phyloP scores from a whole-genome alignment of 1,140 invertebrate species.

The Ditylenchus dipsaci region DNA sequence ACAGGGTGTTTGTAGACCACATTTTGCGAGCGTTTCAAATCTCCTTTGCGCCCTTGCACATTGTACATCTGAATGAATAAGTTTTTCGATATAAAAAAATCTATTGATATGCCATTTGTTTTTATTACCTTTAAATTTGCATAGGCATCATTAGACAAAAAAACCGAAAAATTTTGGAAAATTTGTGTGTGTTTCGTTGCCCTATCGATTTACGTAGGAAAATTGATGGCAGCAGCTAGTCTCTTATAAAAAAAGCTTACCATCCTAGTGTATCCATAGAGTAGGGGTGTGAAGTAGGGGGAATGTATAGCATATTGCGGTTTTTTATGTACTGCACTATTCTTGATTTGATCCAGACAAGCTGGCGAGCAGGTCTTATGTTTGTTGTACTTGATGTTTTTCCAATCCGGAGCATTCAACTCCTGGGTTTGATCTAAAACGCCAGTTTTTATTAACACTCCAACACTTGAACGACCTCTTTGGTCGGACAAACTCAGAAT shows the following conservation, averaged over 20 bases:
- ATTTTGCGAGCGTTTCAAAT: background rate
- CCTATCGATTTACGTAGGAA: no score
- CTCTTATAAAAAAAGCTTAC: background rate
- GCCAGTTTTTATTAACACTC: no score
- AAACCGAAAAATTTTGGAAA: no score
- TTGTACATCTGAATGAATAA: background rate
- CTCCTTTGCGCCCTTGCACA: background rate
- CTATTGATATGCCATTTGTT: no score
- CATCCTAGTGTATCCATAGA: constrained; percentile 20
- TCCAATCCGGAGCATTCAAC: constrained; percentile 5
- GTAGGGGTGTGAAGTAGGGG: constrained; percentile 19
- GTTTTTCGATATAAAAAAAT: no score
- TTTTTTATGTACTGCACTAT: background rate
- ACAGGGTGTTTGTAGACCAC: constrained; percentile 23
- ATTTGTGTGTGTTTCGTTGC: no score
- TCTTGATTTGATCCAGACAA: constrained; percentile 6
- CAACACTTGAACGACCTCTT: no score
- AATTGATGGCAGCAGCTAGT: no score
- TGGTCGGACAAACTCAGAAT: no score
- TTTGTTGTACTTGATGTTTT: background rate
- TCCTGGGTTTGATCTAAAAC: background rate
- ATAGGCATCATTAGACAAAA: no score
- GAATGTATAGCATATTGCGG: background rate
- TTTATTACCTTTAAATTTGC: no score
- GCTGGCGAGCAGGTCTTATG: constrained; percentile 9